Conservation (phyloP, 2,113 vertebrate genomes). For the Ceuthmochares aereus region DNA sequence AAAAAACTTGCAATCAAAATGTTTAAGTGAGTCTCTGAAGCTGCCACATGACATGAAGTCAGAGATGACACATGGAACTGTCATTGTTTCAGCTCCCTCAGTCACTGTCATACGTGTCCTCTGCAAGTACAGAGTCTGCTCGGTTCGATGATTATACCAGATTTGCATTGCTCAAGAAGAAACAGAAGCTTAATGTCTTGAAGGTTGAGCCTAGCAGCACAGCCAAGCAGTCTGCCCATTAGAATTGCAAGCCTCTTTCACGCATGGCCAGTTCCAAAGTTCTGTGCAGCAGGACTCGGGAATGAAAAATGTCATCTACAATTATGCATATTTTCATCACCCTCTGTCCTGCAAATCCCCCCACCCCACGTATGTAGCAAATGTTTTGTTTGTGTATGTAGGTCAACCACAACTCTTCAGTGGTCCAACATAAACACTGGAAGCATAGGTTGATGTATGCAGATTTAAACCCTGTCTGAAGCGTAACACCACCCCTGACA, state of each 20-base stretch:
- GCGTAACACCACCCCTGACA: background rate
- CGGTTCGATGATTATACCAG: background rate
- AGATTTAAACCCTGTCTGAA: slow-evolving; percentile 12
- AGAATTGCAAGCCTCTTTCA: slow-evolving; percentile 36
- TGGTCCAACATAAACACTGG: background rate
- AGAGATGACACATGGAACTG: background rate
- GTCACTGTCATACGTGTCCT: background rate
- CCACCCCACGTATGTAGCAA: slow-evolving; percentile 21
- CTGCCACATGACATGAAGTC: background rate
- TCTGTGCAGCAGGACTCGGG: background rate
- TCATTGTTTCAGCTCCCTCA: background rate
- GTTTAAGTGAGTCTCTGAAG: background rate
- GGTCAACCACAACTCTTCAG: slow-evolving; percentile 55
- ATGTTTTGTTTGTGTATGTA: slow-evolving; percentile 64
- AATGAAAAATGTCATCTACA: slow-evolving; percentile 52
- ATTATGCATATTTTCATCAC: slow-evolving; percentile 61
- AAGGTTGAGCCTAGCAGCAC: background rate
- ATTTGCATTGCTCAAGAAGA: background rate
- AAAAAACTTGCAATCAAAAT: background rate
- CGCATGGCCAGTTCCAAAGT: slow-evolving; percentile 42
- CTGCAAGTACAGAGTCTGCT: background rate
- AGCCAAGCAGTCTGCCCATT: background rate
- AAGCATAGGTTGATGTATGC: background rate
- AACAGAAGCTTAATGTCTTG: slow-evolving; percentile 19
- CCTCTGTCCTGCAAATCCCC: slow-evolving; percentile 51